Percentiles rank a stretch among this genome's conserved stretches.
Evolutionary conservation across 2,797 vertebrate genomes (phyloP).

Genomic region (Aulostomus chinensis): DNA sequence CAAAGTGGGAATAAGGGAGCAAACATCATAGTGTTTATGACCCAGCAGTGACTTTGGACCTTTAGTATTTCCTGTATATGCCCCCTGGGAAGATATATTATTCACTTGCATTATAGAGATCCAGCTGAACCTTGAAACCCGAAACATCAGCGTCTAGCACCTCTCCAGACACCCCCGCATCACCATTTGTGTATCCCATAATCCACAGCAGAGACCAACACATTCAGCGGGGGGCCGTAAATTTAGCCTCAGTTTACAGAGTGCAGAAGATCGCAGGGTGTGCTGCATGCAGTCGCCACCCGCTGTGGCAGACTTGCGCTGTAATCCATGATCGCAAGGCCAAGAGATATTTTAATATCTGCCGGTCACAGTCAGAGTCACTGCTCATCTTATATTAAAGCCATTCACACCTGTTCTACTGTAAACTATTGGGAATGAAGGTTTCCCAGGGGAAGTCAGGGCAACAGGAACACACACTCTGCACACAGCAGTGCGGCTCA

Average conservation of each 20-base stretch:
- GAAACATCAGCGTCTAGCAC: slow-evolving; percentile 48
- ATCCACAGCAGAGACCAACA: slow-evolving; percentile 35
- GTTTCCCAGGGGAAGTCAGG: slow-evolving; percentile 22
- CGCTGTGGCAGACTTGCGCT: slow-evolving; percentile 51
- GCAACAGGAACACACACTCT: slow-evolving; percentile 5
- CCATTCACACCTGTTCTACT: slow-evolving; percentile 67
- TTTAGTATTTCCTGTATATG: slow-evolving; percentile 50
- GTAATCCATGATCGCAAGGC: slow-evolving; percentile 70
- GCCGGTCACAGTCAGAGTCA: slow-evolving; percentile 45
- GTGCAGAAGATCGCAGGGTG: slow-evolving; percentile 21
- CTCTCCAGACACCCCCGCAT: slow-evolving; percentile 50
- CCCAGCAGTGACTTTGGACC: slow-evolving; percentile 30
- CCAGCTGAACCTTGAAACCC: slow-evolving; percentile 57
- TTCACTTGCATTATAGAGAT: slow-evolving; percentile 42
- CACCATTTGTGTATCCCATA: slow-evolving; percentile 49
- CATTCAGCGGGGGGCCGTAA: slow-evolving; percentile 35
- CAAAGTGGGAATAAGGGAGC: slow-evolving; percentile 48
- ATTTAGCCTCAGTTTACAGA: slow-evolving; percentile 29
- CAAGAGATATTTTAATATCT: slow-evolving; percentile 66
- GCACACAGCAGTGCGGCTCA: neutral
- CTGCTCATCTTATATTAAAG: slow-evolving; percentile 56
- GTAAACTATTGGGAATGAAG: slow-evolving; percentile 38
- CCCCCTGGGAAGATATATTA: slow-evolving; percentile 51
- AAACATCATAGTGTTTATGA: slow-evolving; percentile 63
- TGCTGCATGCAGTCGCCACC: slow-evolving; percentile 38